Percentiles rank a stretch among this genome's conserved stretches.
phyloP scores from a whole-genome alignment of 2,888 invertebrate species.

The Antitype chi region DNA sequence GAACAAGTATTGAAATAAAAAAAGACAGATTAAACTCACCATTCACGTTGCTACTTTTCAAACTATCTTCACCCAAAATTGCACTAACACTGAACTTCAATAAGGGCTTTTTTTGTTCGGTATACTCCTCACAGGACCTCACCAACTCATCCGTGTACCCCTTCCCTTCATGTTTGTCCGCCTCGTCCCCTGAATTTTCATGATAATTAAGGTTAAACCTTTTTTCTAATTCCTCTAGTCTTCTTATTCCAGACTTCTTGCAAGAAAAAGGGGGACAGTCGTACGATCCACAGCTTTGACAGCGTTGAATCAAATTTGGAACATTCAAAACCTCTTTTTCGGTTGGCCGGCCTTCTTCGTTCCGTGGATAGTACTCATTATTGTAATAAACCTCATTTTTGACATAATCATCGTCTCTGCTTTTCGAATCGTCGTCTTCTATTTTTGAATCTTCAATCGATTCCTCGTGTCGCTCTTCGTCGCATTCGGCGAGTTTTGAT shows the following conservation, averaged over 20 bases:
- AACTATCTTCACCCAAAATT: slow-evolving; percentile 92
- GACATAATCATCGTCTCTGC: slow-evolving; percentile 79
- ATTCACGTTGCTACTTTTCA: slow-evolving; percentile 78
- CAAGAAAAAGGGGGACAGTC: slow-evolving; percentile 90
- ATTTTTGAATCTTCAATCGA: slow-evolving; percentile 76
- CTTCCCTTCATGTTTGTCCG: slow-evolving; percentile 73
- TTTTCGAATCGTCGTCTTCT: slow-evolving; percentile 80
- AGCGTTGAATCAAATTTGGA: slow-evolving; percentile 83
- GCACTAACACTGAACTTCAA: slow-evolving; percentile 98
- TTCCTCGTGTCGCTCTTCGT: slow-evolving; percentile 77
- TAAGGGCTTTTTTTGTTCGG: slow-evolving; percentile 92
- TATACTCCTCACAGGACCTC: slow-evolving; percentile 83
- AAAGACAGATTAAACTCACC: slow-evolving; percentile 77
- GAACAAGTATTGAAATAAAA: neutral
- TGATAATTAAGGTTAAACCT: slow-evolving; percentile 85
- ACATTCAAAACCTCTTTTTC: slow-evolving; percentile 86
- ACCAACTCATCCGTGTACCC: slow-evolving; percentile 84
- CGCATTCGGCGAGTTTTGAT: slow-evolving; percentile 74
- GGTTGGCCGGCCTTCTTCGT: slow-evolving; percentile 69
- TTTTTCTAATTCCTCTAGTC: slow-evolving; percentile 86
- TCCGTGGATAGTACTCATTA: slow-evolving; percentile 79
- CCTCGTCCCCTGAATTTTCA: slow-evolving; percentile 85
- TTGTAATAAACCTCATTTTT: slow-evolving; percentile 83
- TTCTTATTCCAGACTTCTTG: slow-evolving; percentile 85
- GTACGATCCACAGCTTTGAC: slow-evolving; percentile 90